Evolutionary conservation across 2,888 invertebrate species (phyloP).

Genomic region (Timema cristinae): DNA sequence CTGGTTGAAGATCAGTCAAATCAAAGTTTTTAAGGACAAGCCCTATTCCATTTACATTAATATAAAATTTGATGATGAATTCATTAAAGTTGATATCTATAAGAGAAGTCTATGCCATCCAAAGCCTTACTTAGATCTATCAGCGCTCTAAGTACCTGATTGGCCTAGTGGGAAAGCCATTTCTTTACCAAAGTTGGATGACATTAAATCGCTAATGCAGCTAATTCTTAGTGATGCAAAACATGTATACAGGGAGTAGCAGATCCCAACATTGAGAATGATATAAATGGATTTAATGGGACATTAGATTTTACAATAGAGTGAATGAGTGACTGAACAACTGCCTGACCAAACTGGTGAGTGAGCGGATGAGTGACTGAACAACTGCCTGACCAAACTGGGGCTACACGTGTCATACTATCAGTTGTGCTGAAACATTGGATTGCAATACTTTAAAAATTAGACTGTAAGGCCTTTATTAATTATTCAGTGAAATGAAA

Average conservation of each 20-base stretch:
- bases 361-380: too few species aligned
- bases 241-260: neutral
- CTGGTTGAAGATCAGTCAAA: neutral
- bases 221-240: neutral
- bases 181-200: neutral
- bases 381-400: too few species aligned
- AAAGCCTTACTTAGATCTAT: neutral
- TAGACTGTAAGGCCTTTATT: too few species aligned
- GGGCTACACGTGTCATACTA: too few species aligned
- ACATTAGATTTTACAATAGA: neutral
- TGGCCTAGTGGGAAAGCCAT: neutral
- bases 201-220: neutral
- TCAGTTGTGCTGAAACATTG: too few species aligned
- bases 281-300: conserved; percentile 3
- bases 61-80: neutral
- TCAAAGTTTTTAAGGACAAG: conserved; percentile 1
- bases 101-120: neutral
- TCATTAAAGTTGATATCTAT: neutral
- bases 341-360: too few species aligned
- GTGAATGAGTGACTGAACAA: too few species aligned
- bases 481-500: too few species aligned
- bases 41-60: neutral
- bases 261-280: conserved; percentile 4
- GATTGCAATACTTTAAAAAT: too few species aligned
- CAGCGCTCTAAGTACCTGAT: neutral